Evolutionary conservation across 2,797 vertebrate genomes (phyloP).

Genomic region (Anabacerthia variegaticeps): DNA sequence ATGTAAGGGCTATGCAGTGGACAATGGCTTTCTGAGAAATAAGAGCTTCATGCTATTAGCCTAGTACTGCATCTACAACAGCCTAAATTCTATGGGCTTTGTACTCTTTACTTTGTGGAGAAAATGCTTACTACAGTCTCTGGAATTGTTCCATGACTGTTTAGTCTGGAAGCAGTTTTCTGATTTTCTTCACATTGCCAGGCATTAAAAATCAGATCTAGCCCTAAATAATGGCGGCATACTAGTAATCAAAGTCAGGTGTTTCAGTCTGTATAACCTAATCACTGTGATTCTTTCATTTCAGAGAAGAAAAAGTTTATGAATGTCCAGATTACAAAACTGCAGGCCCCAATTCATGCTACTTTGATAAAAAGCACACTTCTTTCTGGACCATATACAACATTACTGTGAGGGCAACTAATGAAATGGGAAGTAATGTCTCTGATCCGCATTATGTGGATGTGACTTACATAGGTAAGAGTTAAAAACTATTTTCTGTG

Average conservation of each 20-base stretch:
- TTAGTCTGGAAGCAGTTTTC: not conserved
- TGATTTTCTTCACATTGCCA: not conserved
- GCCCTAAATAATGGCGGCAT: not conserved
- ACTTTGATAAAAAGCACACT: constrained; percentile 89
- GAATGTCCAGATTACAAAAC: constrained; percentile 93
- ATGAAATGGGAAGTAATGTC: constrained; percentile 81
- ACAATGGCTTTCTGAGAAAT: not conserved
- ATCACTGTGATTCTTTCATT: constrained; percentile 37
- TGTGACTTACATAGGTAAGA: constrained; percentile 88
- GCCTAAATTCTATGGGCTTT: not conserved
- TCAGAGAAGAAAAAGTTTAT: constrained; percentile 71
- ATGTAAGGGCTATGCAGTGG: not conserved
- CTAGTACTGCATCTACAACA: not conserved
- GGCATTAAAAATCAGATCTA: not conserved
- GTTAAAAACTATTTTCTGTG: not conserved
- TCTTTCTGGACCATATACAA: constrained; percentile 89
- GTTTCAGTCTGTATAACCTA: not conserved
- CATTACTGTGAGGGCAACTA: constrained; percentile 89
- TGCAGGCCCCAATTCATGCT: constrained; percentile 89
- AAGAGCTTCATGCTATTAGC: not conserved
- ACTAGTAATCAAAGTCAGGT: not conserved
- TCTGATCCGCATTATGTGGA: constrained; percentile 87
- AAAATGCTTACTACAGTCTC: not conserved
- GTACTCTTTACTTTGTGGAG: not conserved
- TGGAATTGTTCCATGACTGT: not conserved